Evolutionary conservation across 2,113 vertebrate genomes (phyloP), one percentile per base, ranked within the genome.

Genomic region (Indicator indicator): DNA sequence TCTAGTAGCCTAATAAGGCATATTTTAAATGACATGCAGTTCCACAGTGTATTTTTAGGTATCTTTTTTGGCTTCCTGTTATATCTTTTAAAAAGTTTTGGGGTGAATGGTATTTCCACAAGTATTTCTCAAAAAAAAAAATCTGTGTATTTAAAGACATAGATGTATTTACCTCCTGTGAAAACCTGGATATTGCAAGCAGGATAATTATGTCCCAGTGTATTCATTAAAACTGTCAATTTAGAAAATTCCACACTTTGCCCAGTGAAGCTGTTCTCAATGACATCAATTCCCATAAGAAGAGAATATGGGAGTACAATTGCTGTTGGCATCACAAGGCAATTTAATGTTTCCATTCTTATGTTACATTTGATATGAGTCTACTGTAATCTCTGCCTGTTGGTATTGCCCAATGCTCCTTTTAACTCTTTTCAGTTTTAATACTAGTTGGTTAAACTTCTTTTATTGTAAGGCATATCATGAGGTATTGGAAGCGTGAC

Each of bases 251-350:
- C 74, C 21, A 58, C 44, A 5, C 50, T 86, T 69, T 65, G 67
- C 77, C 48, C 2, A 0, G 26, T 63, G 52, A 68, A 78, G 40
- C 52, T 83, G 52, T 86, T 91, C 75, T 27, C 21, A 38, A 24
- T 89, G 42, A 76, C 67, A 73, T 90, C 6, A 46, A 92, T 82
- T 73, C 72, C 85, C 73, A 73, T 87, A 87, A 85, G 90, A 95
- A 87, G 59, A 89, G 58, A 74, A 73, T 68, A 71, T 30, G 38
- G 58, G 62, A 9, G 48, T 18, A 11, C 67, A 55, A 38, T 91
- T 85, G 71, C 60, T 83, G 0, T 64, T 83, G 72, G 72, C 68
- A 50, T 85, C 64, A 59, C 69, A 12, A 26, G 42, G 46, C 59
- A 83, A 55, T 82, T 79, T 62, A 76, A 23, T 68, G 40, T 86